Evolutionary conservation across 2,888 invertebrate species (phyloP), one percentile per base, ranked within the genome.

Genomic region (Campopleginae sp.): DNA sequence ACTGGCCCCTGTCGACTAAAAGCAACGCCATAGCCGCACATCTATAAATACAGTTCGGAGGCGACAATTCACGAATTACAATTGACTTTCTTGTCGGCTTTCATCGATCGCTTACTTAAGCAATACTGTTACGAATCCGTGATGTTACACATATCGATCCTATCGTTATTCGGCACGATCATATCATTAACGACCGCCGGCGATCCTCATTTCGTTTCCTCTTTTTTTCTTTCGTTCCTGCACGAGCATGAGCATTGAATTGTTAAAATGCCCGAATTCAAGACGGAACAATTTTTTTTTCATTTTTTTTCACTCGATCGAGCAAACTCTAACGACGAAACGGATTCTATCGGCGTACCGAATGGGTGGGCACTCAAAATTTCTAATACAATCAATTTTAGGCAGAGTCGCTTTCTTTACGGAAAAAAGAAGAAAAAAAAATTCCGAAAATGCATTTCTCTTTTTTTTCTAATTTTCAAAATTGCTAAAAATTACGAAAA

Each of bases 71-170:
- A 91, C 90, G 94, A 93, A 93, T 94, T 93, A 93, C 91, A 94
- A 94, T 94, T 91, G 93, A 93, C 94, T 93, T 94, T 94, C 94
- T 93, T 94, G 88, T 88, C 89, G 79, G 92, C 93, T 94, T 94
- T 93, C 93, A 91, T 93, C 93, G 93, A 91, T 92, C 79, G 84
- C 88, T 87, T 86, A 89, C 91, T 93, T 93, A 89, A 91, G 93
- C 92, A 93, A 93, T 88, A 90, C 88, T 92, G 91, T 92, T 92
- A 92, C 91, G 91, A 89, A 92, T 93, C 90, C 90, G 89, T 89
- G 88, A 91, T 91, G 90, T 90, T 91, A 91, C 89, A 91, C 88
- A 90, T 90, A 90, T 90, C 87, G 89, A 86, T 74, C 86, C 33
- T 31, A 42, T 70, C 78, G 65, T 12, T 12, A 70, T 61, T 82